Conservation (phyloP, 2,888 invertebrate genomes). For the Nomada fucata region DNA sequence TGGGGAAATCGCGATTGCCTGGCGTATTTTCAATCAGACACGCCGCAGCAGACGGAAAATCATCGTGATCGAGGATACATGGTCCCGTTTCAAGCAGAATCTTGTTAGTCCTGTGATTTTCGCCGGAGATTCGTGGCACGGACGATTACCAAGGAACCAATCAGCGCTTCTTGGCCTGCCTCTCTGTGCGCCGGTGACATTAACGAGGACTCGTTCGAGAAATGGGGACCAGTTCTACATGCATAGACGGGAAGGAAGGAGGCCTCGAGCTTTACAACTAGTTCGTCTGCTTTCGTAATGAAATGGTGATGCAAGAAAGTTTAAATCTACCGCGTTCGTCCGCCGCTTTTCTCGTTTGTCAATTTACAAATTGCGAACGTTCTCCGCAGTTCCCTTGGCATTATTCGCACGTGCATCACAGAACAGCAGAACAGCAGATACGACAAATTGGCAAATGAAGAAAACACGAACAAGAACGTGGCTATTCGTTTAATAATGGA, state of each 20-base stretch:
- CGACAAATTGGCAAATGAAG: no score
- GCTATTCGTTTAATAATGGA: background rate
- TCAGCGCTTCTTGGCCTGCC: constrained; percentile 34
- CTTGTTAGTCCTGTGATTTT: constrained; percentile 61
- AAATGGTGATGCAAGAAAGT: constrained; percentile 6
- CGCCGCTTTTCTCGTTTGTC: background rate
- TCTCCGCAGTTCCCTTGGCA: no score
- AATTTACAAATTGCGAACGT: no score
- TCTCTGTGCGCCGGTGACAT: constrained; percentile 12
- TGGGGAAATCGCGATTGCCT: constrained; percentile 27
- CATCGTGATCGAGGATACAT: constrained; percentile 29
- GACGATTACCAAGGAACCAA: constrained; percentile 62
- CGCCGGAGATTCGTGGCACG: constrained; percentile 61
- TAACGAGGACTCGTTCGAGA: constrained; percentile 42
- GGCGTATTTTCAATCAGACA: constrained; percentile 56
- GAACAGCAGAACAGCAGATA: no score
- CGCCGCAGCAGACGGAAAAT: constrained; percentile 9
- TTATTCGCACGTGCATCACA: no score
- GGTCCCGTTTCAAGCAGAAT: constrained; percentile 48
- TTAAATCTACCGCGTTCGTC: background rate
- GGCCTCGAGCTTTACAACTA: background rate
- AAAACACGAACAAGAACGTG: no score
- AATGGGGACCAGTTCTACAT: constrained; percentile 8
- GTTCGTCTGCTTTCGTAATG: background rate
- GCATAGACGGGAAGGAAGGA: background rate